Evolutionary conservation across 2,797 vertebrate genomes (phyloP), one percentile per base, ranked within the genome.

Genomic region (Peromyscus attwateri): DNA sequence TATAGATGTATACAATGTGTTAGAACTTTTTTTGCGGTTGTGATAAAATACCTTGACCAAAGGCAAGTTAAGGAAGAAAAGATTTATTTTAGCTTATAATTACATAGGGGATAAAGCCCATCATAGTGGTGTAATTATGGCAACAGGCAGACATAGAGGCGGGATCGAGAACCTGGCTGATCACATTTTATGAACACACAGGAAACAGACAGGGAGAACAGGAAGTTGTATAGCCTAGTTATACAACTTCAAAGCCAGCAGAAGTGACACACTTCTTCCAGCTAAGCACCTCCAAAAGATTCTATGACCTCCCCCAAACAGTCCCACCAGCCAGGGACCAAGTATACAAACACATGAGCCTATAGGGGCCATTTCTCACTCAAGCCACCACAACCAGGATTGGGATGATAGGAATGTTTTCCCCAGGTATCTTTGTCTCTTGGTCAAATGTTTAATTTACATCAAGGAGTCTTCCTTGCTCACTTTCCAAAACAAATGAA

Each of bases 401-500:
- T 62, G n/a, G 31, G 91, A 96, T 73, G 29, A 79, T 3, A 76
- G 40, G 17, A 52, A 46, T 73, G 29, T 76, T 85, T 92, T 75
- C 21, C 79, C 62, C 34, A 92, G 21, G 25, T 76, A 88, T 25
- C 76, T 81, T 92, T 76, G 60, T 94, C 73, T 95, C 49, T 91
- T 85, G 25, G 27, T 43, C 91, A 10, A 3, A 37, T n/a, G 88
- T 66, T 10, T 60, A 82, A 84, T 81, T 96, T 73, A 90, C 62
- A 75, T 82, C 71, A 94, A 27, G n/a, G 10, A 82, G 27, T 25
- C n/a, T 87, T 89, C 52, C 89, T 81, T 89, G 40, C 52, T 88
- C 27, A 81, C 57, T 89, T 87, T 40, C 21, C 40, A 49, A 62
- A 97, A 96, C 27, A 91, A 93, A 71, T 91, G 10, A 34, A 43